Evolutionary conservation across 2,888 invertebrate species (phyloP).

Genomic region (Cremastobaeus sp.): DNA sequence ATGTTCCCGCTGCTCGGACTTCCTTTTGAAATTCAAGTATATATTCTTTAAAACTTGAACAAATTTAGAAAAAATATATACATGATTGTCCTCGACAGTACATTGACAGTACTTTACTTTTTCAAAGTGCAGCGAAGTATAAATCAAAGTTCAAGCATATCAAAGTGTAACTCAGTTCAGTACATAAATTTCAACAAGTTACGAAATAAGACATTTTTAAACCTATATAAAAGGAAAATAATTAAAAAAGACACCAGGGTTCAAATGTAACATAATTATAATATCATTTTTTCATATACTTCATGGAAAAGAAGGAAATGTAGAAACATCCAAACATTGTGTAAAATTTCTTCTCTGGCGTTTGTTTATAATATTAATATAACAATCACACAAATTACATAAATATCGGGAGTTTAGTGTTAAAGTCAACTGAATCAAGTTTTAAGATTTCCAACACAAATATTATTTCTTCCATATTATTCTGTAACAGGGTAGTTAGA

Average conservation of each 20-base stretch:
- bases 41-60: conserved; percentile 31
- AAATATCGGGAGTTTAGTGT: too few relatives aligned
- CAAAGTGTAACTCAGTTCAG: conserved; percentile 38
- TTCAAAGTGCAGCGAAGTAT: conserved; percentile 59
- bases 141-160: conserved; percentile 52
- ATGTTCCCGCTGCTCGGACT: conserved; percentile 67
- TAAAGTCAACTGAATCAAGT: too few relatives aligned
- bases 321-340: too few relatives aligned
- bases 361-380: too few relatives aligned
- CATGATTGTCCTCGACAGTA: conserved; percentile 43
- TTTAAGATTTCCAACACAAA: too few relatives aligned
- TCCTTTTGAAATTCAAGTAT: conserved; percentile 59
- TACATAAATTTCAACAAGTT: conserved; percentile 16
- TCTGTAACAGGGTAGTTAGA: too few relatives aligned
- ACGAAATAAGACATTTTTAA: conserved; percentile 21
- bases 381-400: too few relatives aligned
- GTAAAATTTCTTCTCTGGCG: too few relatives aligned
- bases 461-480: too few relatives aligned
- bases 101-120: conserved; percentile 40
- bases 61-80: conserved; percentile 37
- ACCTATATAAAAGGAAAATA: conserved; percentile 25
- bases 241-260: too few relatives aligned
- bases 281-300: neutral
- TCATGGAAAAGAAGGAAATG: conserved; percentile 8
- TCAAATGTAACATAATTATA: conserved; percentile 13